Evolutionary conservation across 2,888 invertebrate species (phyloP), one percentile per base, ranked within the genome.

Genomic region (Tricholauxania praeusta): DNA sequence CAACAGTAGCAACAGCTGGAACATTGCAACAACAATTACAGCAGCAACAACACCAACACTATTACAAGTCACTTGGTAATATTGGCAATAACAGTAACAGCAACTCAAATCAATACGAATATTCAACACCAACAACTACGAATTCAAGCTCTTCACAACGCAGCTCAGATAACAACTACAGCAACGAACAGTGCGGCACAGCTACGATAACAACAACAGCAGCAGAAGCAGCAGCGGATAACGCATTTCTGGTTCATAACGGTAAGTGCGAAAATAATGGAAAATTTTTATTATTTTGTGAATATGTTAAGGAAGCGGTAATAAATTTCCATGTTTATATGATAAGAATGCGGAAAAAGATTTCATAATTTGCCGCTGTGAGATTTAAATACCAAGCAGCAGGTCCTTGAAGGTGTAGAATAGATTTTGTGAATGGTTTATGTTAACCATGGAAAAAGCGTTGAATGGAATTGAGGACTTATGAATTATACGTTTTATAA

Each of bases 181-280:
- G 64, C 78, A 72, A 60, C 73, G 67, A 59, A 59, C 47, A 68
- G 62, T 73, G 73, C 74, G 68, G 72, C 74, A 82, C 80, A 70
- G 81, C 82, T 28, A n/a, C 32, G 81, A 80, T 65, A 82, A 77
- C 72, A 83, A 81, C 63, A 82, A 79, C 66, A 81, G 72, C 86
- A 87, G 74, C 88, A 78, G 71, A 81, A 86, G 88, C 81, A 82
- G 87, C 82, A 90, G 91, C 78, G 90, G 93, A 82, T 89, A 94
- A 81, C 92, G 93, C 86, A 92, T 94, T 89, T 93, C 75, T 85
- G 79, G 81, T 81, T 83, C 85, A 82, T 83, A 84, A 84, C 81
- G 84, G 84, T 84, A 60, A 84, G 84, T 78, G 39, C 10, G 39
- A 39, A 10, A 7, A 39, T 8, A 39, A 39, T 39, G 7, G 39